Evolutionary conservation across 1,140 invertebrate genomes (phyloP).

Genomic region (Acromyrmex echinatior): DNA sequence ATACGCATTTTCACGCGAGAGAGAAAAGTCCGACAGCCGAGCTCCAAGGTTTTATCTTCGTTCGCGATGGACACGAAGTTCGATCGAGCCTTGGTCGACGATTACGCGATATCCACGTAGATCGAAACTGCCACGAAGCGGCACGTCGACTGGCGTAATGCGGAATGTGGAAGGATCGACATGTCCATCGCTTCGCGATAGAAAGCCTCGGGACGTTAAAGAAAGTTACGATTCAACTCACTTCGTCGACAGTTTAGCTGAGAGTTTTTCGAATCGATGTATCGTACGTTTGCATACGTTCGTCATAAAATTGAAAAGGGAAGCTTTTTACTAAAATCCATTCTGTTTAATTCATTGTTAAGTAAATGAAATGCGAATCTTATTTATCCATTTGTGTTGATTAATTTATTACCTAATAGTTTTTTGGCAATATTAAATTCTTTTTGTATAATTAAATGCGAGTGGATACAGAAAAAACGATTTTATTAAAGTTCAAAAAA

Average conservation of each 20-base stretch:
- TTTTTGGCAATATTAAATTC: not conserved
- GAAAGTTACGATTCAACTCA: slow-evolving; percentile 59
- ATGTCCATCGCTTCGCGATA: slow-evolving; percentile 45
- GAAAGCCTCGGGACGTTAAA: slow-evolving; percentile 32
- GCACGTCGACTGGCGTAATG: slow-evolving; percentile 43
- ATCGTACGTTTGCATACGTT: slow-evolving; percentile 1
- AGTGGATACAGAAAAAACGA: no score
- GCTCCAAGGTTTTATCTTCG: slow-evolving; percentile 12
- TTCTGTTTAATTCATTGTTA: slow-evolving; percentile 2
- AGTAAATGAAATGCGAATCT: not conserved
- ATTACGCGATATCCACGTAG: slow-evolving; percentile 58
- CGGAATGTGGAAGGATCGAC: slow-evolving; percentile 58
- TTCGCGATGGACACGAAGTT: slow-evolving; percentile 23
- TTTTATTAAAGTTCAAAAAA: no score
- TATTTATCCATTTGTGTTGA: not conserved
- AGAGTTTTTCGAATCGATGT: slow-evolving; percentile 40
- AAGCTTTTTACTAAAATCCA: not conserved
- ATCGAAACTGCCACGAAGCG: slow-evolving; percentile 55
- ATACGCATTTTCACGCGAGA: slow-evolving; percentile 39
- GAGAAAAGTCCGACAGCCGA: slow-evolving; percentile 37
- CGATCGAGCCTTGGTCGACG: slow-evolving; percentile 41
- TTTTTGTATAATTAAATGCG: not conserved
- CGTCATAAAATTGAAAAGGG: slow-evolving; percentile 21
- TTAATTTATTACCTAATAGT: slow-evolving; percentile 17
- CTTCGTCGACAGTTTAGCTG: slow-evolving; percentile 27